Base-by-base conservation (phyloP, 2,113 vertebrate species). In the Takifugu bimaculatus region DNA sequence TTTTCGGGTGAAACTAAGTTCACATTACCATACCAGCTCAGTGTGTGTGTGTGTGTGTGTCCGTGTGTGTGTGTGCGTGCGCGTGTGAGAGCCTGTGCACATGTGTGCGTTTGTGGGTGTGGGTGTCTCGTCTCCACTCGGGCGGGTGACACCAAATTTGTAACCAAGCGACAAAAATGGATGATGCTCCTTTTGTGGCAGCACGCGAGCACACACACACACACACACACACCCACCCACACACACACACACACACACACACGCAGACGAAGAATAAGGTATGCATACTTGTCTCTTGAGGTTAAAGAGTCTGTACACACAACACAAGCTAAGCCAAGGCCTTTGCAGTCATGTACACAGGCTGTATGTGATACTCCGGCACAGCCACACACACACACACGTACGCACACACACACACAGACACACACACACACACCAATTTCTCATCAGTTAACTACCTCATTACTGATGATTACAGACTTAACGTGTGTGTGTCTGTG, bases 1-100 rank as follows among this genome's bases (percentile, higher is more conserved):
- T 91, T 92, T 89, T 75, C 89, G 93, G 95, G 94, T 96, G 94
- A 98, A 96, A 88, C 90, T 85, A 84, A 92, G 95, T 97, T 97
- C 96, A 98, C 95, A 97, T 98, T 97, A 95, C 89, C 96, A 98
- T 98, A 85, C 48, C 35, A 50, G 48, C 60, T 48, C 63, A 35
- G 29, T 50, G 53, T 62, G 63, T 69, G 60, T 54, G 50, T 54
- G 50, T 66, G 61, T 57, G 20, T 68, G 66, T 54, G 60, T 54
- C 52, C 56, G 66, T 70, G 54, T 57, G 60, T 44, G 54, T 52
- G 57, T 39, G 66, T 65, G 55, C 60, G 63, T 60, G 66, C 67
- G 39, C 50, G 50, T 62, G 60, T 26, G 50, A 51, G 65, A 15
- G 50, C 48, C 26, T 47, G 15, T 61, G 20, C 20, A 20, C 20